Evolutionary conservation across 2,113 vertebrate genomes (phyloP).

Genomic region (Microtus pennsylvanicus): DNA sequence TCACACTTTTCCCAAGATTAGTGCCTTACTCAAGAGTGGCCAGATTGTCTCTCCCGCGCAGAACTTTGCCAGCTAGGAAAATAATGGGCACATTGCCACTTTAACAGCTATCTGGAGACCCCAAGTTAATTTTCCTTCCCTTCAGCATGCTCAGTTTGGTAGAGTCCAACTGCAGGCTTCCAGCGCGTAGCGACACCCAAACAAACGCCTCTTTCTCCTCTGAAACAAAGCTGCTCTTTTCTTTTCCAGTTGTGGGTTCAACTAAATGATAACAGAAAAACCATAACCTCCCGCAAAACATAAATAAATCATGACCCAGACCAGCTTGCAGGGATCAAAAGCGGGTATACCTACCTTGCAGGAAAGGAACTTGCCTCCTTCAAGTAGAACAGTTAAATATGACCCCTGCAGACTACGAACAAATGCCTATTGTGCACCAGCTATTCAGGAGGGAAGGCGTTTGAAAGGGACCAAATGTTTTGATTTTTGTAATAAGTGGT

Average conservation of each 20-base stretch:
- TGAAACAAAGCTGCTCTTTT: conserved; percentile 82
- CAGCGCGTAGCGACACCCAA: conserved; percentile 61
- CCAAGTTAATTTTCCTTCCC: conserved; percentile 73
- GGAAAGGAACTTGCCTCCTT: conserved; percentile 75
- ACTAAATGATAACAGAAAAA: conserved; percentile 72
- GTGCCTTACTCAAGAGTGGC: conserved; percentile 82
- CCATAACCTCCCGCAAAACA: conserved; percentile 73
- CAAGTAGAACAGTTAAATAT: conserved; percentile 81
- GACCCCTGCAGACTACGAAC: conserved; percentile 79
- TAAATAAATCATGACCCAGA: conserved; percentile 68
- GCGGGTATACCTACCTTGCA: conserved; percentile 63
- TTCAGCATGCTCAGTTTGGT: conserved; percentile 72
- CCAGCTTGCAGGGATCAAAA: conserved; percentile 55
- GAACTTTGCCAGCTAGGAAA: conserved; percentile 83
- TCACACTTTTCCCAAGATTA: conserved; percentile 89
- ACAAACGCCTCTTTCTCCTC: conserved; percentile 76
- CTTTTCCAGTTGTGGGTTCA: conserved; percentile 58
- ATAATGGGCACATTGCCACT: conserved; percentile 81
- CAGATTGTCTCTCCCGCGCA: conserved; percentile 80
- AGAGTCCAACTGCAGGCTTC: conserved; percentile 57
- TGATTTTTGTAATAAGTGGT: conserved; percentile 82
- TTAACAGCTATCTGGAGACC: conserved; percentile 83
- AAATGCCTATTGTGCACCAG: conserved; percentile 83
- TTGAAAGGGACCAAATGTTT: conserved; percentile 85
- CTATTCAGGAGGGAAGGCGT: conserved; percentile 68